A percentile compares a stretch with the other conserved stretches of the same genome.
Conservation (phyloP, 2,888 invertebrate genomes). For the Zygaena filipendulae region DNA sequence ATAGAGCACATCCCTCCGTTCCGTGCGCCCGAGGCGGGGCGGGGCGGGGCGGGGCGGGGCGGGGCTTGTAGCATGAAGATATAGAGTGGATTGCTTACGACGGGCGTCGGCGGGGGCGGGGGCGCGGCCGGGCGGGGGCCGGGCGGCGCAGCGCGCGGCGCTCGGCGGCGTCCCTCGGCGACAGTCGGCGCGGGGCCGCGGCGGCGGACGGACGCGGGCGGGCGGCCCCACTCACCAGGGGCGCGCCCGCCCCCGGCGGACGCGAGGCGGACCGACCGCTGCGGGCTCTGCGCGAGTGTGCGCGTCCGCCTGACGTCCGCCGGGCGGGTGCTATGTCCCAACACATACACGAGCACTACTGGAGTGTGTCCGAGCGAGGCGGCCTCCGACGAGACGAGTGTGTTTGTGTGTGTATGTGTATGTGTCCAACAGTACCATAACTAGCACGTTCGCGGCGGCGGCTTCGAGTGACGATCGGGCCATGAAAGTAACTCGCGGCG, state of each 20-base stretch:
- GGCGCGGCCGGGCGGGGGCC: constrained; percentile 4
- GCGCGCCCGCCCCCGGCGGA: constrained; percentile 5
- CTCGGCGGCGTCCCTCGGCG: background rate
- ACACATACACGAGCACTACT: background rate
- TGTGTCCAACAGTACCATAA: too few species aligned
- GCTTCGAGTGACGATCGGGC: too few species aligned
- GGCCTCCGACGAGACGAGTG: too few species aligned
- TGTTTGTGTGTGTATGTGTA: too few species aligned
- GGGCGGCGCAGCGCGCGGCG: constrained; percentile 12
- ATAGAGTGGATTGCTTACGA: too few species aligned
- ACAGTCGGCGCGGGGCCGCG: too few species aligned
- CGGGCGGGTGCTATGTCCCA: background rate
- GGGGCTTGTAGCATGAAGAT: background rate
- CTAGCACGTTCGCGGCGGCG: too few species aligned
- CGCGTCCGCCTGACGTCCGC: too few species aligned
- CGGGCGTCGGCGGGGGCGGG: constrained; percentile 2
- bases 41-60: background rate
- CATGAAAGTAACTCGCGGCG: too few species aligned
- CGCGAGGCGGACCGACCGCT: background rate
- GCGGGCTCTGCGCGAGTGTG: constrained; percentile 1
- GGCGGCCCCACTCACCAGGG: constrained; percentile 3
- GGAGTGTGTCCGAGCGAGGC: too few species aligned
- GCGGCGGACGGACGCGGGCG: too few species aligned
- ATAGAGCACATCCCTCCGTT: background rate
- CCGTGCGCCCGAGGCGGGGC: background rate